Conservation (phyloP, 2,797 vertebrate genomes). For the Syncerus caffer region DNA sequence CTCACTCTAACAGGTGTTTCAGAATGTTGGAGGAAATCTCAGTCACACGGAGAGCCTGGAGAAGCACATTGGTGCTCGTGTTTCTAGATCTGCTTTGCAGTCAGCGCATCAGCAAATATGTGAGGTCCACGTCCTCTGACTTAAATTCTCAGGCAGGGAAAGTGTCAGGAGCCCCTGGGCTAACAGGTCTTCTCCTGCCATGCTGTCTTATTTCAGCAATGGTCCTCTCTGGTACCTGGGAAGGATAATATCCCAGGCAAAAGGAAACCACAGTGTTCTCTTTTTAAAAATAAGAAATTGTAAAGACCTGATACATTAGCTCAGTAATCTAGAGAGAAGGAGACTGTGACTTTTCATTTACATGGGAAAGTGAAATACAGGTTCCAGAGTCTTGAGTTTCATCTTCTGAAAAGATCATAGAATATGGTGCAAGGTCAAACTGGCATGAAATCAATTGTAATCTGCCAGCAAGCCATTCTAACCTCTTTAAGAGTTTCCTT, state of each 20-base stretch:
- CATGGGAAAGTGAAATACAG: not conserved
- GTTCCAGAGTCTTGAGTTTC: not conserved
- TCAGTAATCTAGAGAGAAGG: not conserved
- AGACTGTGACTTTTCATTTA: not conserved
- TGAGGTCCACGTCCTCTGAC: not conserved
- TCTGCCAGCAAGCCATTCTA: constrained; percentile 35
- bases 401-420: constrained; percentile 49
- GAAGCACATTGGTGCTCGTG: not conserved
- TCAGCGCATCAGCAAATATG: not conserved
- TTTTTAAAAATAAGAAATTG: not conserved
- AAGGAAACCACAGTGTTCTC: not conserved
- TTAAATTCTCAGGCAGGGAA: not conserved
- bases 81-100: not conserved
- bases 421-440: constrained; percentile 41
- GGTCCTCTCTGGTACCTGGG: not conserved
- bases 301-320: not conserved
- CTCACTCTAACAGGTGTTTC: not conserved
- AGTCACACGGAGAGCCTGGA: not conserved
- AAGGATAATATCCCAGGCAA: not conserved
- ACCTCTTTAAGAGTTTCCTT: not conserved
- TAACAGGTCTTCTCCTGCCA: not conserved
- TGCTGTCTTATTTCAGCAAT: not conserved
- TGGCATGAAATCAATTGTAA: constrained; percentile 64
- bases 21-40: not conserved
- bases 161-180: not conserved